Base-by-base conservation (phyloP, 92 coral and sea anemone genomes). In the Scolanthus callimorphus region DNA sequence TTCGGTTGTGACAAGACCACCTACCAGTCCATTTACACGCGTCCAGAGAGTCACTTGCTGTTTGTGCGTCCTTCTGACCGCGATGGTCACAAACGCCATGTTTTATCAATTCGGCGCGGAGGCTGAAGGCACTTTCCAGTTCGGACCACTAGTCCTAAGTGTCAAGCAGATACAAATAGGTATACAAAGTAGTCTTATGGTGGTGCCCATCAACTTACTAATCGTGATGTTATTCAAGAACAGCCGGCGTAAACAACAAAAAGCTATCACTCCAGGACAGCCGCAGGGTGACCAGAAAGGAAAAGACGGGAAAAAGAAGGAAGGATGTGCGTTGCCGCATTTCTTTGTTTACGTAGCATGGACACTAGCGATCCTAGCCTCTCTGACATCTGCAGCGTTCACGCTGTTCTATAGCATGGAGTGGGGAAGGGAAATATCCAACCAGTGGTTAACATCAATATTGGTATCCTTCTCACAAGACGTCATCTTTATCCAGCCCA, bases 391-490 rank as follows among this genome's bases (percentile, higher is more conserved):
- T 9, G 97, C 90, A n/a, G 37, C 86, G 20, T 88, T 91, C 57
- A 91, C 97, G 1, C 72, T 88, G 59, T 91, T 91, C 67, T 91
- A 91, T 72, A 85, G 96, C 59, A 72, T 91, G 76, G 71, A 65
- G 82, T 91, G 96, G 88, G 97, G 97, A 4, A 80, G 88, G 51
- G 92, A 82, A 44, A 82, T 71, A 27, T 88, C 97, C 17, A 85
- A 88, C 59, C 84, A 90, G 53, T 91, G 97, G 97, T 67, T 91
- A 26, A 84, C 96, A 0, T 90, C 97, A 0, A 82, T 91, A 8
- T 43, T 91, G 62, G 88, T 91, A 11, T 91, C 97, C 0, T 91
- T 91, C 29, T 88, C 96, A n/a, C 97, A 91, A 70, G 97, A 91
- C 38, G 66, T 91, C 41, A 72, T 91, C 22, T 69, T 91, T 43